A percentile compares a stretch with the other conserved stretches of the same genome.
These are phyloP conservation scores for Aphelinus atriplicis DNA, from an alignment of 1,140 invertebrate species.

Conservation along the genomic window DNA sequence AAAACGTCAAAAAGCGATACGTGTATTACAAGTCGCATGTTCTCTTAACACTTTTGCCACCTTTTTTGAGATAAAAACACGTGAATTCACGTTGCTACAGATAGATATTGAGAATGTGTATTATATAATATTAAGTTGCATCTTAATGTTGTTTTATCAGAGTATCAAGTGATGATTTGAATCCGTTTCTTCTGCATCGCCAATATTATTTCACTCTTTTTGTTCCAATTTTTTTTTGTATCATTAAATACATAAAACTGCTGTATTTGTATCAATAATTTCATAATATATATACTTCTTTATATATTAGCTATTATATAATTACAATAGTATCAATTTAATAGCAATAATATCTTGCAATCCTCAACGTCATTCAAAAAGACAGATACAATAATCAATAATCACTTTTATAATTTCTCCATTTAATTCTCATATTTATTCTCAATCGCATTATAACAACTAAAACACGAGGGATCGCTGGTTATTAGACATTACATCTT, in stretches of 20 bases:
- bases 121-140: constrained; percentile 61
- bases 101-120: constrained; percentile 56
- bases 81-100: constrained; percentile 56
- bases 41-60: constrained; percentile 57
- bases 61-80: constrained; percentile 56
- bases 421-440: constrained; percentile 47
- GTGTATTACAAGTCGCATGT: constrained; percentile 65
- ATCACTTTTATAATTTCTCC: constrained; percentile 40
- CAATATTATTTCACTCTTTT: constrained; percentile 25
- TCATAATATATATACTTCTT: constrained; percentile 45
- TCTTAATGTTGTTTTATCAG: constrained; percentile 44
- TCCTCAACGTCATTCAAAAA: constrained; percentile 57
- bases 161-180: constrained; percentile 35
- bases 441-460: constrained; percentile 54
- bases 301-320: constrained; percentile 56
- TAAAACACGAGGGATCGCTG: constrained; percentile 55
- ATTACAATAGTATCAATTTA: constrained; percentile 60
- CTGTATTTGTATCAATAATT: constrained; percentile 32
- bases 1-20: constrained; percentile 67
- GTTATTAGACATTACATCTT: constrained; percentile 54
- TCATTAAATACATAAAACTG: constrained; percentile 27
- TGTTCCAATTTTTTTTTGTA: constrained; percentile 35
- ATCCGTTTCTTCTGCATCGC: constrained; percentile 37
- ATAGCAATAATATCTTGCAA: constrained; percentile 62
- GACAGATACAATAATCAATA: constrained; percentile 57